Conservation (phyloP, 2,113 vertebrate genomes). For the Clarias gariepinus region DNA sequence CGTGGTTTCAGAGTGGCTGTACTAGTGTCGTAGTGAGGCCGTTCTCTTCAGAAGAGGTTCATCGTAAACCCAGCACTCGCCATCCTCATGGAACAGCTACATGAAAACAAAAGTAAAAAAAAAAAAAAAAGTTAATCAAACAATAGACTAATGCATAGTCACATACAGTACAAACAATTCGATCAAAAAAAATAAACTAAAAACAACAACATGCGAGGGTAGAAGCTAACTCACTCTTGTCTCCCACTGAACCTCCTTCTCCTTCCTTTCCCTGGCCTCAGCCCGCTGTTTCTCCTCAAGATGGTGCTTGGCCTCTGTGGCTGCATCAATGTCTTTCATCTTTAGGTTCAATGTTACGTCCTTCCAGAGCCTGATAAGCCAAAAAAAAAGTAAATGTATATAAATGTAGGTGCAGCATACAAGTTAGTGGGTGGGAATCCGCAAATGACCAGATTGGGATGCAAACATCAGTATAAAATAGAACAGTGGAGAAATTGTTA, state of each 20-base stretch:
- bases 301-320: constrained; percentile 92
- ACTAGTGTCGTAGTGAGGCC: constrained; percentile 81
- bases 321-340: constrained; percentile 91
- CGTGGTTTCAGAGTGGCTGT: constrained; percentile 55
- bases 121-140: too few species aligned
- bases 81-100: constrained; percentile 96
- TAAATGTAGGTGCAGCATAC: not conserved
- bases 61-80: constrained; percentile 97
- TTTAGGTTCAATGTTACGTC: constrained; percentile 96
- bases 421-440: not conserved
- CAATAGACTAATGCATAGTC: not conserved
- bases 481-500: not conserved
- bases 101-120: constrained; percentile 57
- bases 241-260: constrained; percentile 92
- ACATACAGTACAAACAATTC: not conserved
- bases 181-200: not conserved
- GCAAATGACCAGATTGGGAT: not conserved
- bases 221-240: constrained; percentile 82
- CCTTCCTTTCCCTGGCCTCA: constrained; percentile 94
- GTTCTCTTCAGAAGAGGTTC: constrained; percentile 93
- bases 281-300: constrained; percentile 95
- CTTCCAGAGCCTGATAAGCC: constrained; percentile 84
- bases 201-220: too few species aligned
- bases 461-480: not conserved
- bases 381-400: not conserved